A percentile compares a stretch with the other conserved stretches of the same genome.
phyloP scores from a whole-genome alignment of 2,797 vertebrate genomes.

The Clamator glandarius region DNA sequence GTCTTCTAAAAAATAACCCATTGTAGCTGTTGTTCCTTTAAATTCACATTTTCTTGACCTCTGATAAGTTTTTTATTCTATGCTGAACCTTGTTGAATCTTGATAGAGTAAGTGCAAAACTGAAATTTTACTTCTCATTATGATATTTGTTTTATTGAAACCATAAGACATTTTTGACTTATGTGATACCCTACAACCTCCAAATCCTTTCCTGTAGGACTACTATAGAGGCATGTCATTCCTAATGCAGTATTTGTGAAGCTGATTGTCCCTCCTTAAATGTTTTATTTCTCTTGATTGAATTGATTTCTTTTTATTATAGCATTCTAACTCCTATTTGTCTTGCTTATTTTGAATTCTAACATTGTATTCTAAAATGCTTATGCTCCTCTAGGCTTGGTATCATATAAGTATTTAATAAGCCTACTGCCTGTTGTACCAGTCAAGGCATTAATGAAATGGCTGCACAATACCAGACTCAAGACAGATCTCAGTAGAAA shows the following conservation, averaged over 20 bases:
- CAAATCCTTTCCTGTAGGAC: not conserved
- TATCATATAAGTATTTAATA: constrained; percentile 32
- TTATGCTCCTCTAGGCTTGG: not conserved
- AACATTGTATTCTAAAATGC: constrained; percentile 27
- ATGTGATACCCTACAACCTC: not conserved
- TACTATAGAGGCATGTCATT: not conserved
- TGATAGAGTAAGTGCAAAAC: not conserved
- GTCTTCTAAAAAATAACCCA: not conserved
- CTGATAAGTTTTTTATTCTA: not conserved
- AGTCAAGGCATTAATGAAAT: constrained; percentile 12
- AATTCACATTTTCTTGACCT: not conserved
- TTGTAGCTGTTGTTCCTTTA: not conserved
- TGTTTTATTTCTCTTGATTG: constrained; percentile 30
- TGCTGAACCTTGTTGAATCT: not conserved
- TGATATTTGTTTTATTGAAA: not conserved
- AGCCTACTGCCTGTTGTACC: not conserved
- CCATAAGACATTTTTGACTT: not conserved
- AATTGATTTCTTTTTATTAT: constrained; percentile 42
- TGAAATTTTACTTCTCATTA: not conserved
- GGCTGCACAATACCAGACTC: not conserved
- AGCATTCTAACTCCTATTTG: constrained; percentile 18
- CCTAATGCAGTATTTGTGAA: not conserved
- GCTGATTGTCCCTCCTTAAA: constrained; percentile 16
- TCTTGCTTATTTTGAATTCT: constrained; percentile 48
- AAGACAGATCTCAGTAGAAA: not conserved